A percentile compares a stretch with the other conserved stretches of the same genome.
Conservation (phyloP, 2,888 invertebrate genomes). For the Drosophila borborema region DNA sequence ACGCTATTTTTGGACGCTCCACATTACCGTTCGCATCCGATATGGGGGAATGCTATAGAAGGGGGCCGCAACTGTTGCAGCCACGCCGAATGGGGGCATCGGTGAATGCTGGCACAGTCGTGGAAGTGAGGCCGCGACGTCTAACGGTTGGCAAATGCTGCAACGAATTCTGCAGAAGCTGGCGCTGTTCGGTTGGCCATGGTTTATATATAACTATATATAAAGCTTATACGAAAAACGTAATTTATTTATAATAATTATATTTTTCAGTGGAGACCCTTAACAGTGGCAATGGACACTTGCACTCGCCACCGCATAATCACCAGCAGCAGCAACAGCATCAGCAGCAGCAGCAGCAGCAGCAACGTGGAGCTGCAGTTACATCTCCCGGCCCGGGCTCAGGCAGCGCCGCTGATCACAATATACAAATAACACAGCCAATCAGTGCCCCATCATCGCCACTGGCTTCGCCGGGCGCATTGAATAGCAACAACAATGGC, state of each 20-base stretch:
- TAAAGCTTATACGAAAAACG: not conserved
- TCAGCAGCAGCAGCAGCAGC: constrained; percentile 60
- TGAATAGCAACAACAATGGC: constrained; percentile 56
- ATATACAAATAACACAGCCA: constrained; percentile 90
- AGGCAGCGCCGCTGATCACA: constrained; percentile 74
- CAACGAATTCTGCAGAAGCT: constrained; percentile 57
- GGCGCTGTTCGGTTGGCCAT: constrained; percentile 54
- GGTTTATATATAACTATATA: constrained; percentile 21
- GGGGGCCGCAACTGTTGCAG: constrained; percentile 31
- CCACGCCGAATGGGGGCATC: constrained; percentile 15
- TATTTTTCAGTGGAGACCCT: constrained; percentile 85
- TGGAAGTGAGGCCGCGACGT: constrained; percentile 43
- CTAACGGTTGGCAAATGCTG: constrained; percentile 48
- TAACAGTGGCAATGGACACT: constrained; percentile 91
- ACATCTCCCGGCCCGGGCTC: constrained; percentile 52
- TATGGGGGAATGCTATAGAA: constrained; percentile 22
- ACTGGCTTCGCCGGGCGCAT: constrained; percentile 88
- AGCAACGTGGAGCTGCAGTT: constrained; percentile 54
- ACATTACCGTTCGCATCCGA: constrained; percentile 40
- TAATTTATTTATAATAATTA: constrained; percentile 4
- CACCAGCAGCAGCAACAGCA: constrained; percentile 87
- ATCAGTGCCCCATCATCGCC: constrained; percentile 94
- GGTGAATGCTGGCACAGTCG: constrained; percentile 18
- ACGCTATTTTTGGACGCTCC: constrained; percentile 67
- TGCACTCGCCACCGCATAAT: constrained; percentile 91